Evolutionary conservation across 2,888 invertebrate genomes (phyloP), one percentile per base, ranked within the genome.

Genomic region (Xylocampa areola): DNA sequence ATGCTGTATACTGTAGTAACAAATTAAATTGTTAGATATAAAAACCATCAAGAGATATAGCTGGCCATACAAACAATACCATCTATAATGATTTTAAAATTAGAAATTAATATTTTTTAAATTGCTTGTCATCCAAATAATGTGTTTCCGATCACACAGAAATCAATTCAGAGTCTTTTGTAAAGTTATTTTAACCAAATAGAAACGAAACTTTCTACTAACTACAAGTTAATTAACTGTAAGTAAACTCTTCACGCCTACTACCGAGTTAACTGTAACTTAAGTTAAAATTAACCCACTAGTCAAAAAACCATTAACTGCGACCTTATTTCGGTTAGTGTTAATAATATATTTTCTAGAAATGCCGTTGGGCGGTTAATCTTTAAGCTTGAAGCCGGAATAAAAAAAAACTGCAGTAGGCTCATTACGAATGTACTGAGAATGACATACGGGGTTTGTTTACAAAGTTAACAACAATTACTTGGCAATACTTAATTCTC

Each of bases 11-110:
- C 40, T 37, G 30, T 55, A 62, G 39, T 23, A 35, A 53, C n/a
- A 51, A 43, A 51, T 30, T 44, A 0, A 54, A 63, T 27, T 45
- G 47, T 29, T 45, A 36, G 43, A 60, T 17, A 44, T 25, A 63
- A 73, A 74, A 73, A 73, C 37, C 73, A 76, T 57, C 40, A 75
- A 76, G 73, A 73, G 73, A 73, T 76, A 73, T 4, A 49, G 73
- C 58, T 73, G 73, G 29, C 58, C 48, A 68, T 21, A 55, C 73
- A 75, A 55, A 60, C 60, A 50, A 68, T 68, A 73, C 53, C 73
- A 68, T 73, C 73, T 73, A 37, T 73, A 73, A 76, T 68, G 76
- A 73, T 73, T 73, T 73, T 76, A 68, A 72, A 41, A 45, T 60
- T 44, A 41, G 44, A 49, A 27, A 40, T 35, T 45, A n/a, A n/a